Evolutionary conservation across 2,797 vertebrate species (phyloP), one percentile per base, ranked within the genome.

Genomic region (Hoplostethus atlanticus): DNA sequence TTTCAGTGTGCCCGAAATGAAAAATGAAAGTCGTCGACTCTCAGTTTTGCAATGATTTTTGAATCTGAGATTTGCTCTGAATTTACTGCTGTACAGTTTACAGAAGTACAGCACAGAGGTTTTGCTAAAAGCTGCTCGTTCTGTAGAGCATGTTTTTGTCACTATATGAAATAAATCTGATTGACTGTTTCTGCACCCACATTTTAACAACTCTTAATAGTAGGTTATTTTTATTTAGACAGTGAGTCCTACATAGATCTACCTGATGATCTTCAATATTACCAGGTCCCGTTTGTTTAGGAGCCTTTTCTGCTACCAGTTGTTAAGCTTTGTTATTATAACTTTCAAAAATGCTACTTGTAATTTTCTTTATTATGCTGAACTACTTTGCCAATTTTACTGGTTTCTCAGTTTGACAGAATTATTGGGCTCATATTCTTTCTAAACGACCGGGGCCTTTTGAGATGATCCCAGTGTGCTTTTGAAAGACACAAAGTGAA

Each of bases 321-420:
- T 56, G 11, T 38, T 34, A 8, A 52, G 13, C n/a, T 66, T 38
- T 74, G 65, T 67, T 58, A 52, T 53, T 55, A 10, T 50, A 53
- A 34, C 30, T 53, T n/a, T 21, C 3, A 64, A 30, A 17, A 31
- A 3, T 67, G 65, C 12, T 1, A 11, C 1, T 60, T 28, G 21
- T 30, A 11, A 10, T 25, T 53, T 53, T 53, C 51, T 44, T 17
- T 62, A 38, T 53, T 10, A 4, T 30, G 10, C 3, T 21, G 1
- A 34, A 10, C 1, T 61, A 15, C 58, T 68, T 0, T 34, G 6
- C 3, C 21, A 36, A 1, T 70, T 67, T 31, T n/a, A 46, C 57
- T 17, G 3, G 5, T 1, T 48, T 48, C 6, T 44, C 9, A 42
- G 5, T 64, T 63, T n/a, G 16, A 50, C 64, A 36, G n/a, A 72